Base-by-base conservation (phyloP, 2,797 vertebrate species). In the Danionella dracula region DNA sequence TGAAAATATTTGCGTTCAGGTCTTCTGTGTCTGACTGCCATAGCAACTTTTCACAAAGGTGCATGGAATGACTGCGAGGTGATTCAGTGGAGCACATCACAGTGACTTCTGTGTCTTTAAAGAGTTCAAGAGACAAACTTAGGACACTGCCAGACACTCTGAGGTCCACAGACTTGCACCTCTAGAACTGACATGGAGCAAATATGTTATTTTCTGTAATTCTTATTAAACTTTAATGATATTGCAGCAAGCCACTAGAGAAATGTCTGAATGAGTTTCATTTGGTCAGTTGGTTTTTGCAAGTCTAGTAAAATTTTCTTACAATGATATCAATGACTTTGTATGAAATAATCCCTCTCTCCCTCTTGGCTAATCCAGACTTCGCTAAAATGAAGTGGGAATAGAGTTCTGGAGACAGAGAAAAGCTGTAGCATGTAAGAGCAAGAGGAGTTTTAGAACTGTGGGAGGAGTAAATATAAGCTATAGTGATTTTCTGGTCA, bases 1-100 rank as follows among this genome's bases (percentile, higher is more conserved):
- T 41, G 38, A 58, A 68, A 57, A 44, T 55, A 17, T 49, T 38
- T 68, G 35, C n/a, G 42, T 38, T 19, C 13, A 9, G 13, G 44
- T 41, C 60, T 59, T 67, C 46, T 60, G 23, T n/a, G 10, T 12
- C 29, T 11, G n/a, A 56, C 48, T 55, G n/a, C 35, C 71, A 66
- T 66, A 55, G 55, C 49, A 56, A 60, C 71, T 35, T 27, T 49
- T 44, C 40, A 58, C 42, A 15, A 54, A 46, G 27, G 23, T 42
- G 35, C 27, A 35, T 19, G 0, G n/a, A 13, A 5, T 21, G 49
- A 56, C 53, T 55, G 56, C 65, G 23, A 69, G 37, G n/a, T 55
- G 46, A 46, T 32, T 29, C 40, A 45, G 13, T 42, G 19, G 35
- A 46, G 51, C 42, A 66, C 51, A 66, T 66, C 50, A 66, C 50